Conservation (phyloP, 2,888 invertebrate species). For the Pinctada fucata region DNA sequence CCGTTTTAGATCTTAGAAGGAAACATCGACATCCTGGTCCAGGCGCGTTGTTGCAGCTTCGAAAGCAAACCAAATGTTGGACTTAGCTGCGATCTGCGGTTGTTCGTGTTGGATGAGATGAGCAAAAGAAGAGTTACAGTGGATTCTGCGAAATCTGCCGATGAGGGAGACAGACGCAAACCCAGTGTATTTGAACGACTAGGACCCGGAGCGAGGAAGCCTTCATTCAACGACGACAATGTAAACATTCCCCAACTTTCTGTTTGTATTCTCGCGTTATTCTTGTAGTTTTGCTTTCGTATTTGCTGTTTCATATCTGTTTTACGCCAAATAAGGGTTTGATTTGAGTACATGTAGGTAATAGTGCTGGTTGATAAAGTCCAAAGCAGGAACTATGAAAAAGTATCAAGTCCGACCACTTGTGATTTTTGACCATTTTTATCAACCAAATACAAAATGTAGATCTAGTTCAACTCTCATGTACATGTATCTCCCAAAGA, state of each 20-base stretch:
- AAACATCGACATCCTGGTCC: no score
- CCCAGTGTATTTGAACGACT: conserved; percentile 72
- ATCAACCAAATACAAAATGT: no score
- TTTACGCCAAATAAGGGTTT: no score
- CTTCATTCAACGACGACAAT: conserved; percentile 5
- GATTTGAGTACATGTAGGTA: no score
- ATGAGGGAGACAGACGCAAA: conserved; percentile 64
- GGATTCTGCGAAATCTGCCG: conserved; percentile 60
- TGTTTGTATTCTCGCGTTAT: not conserved
- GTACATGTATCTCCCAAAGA: no score
- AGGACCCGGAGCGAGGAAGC: conserved; percentile 61
- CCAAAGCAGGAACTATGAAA: no score
- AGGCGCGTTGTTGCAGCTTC: no score
- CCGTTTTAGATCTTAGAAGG: no score
- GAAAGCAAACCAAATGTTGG: not conserved
- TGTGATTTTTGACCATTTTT: no score
- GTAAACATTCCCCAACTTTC: not conserved
- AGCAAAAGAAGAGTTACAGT: conserved; percentile 72
- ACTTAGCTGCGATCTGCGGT: not conserved
- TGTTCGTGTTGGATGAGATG: conserved; percentile 44
- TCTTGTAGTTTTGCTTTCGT: conserved; percentile 4
- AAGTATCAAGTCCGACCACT: no score
- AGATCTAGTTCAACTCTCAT: no score
- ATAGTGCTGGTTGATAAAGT: no score
- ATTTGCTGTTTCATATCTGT: conserved; percentile 39